Base-by-base conservation (phyloP, 1,140 invertebrate genomes). In the Drosophila mayri region DNA sequence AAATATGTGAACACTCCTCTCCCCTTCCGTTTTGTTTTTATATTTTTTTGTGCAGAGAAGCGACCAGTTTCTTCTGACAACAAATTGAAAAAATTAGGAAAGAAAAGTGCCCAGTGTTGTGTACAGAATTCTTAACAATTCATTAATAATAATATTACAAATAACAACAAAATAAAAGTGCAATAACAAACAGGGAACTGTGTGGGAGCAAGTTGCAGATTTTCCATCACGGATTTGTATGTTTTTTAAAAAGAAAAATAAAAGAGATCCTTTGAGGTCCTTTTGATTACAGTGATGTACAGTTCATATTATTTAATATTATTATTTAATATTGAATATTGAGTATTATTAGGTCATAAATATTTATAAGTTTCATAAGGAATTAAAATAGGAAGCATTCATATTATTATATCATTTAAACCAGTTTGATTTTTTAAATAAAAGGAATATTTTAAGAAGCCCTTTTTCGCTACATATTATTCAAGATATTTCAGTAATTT, bases 1-100 rank as follows among this genome's bases (percentile, higher is more conserved):
- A 54, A 37, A 54, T 37, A 54, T 54, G 50, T 54, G 50, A 54
- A 54, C 50, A 16, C 7, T 35, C 32, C 50, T 54, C 32, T 54
- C 50, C 35, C 52, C 52, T 55, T 14, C 52, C 11, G 52, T 55
- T 55, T 55, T 55, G 52, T 55, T 55, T 55, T 55, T 55, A 55
- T 55, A 55, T 55, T 55, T 55, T 55, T 55, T 55, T 55, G 52
- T 55, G 52, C 52, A 55, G 50, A 54, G 18, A 54, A 37, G 50
- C 50, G 32, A 35, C 18, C 20, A 35, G 32, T 22, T 54, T 54
- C 37, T 54, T 37, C 50, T 54, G 50, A 55, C 52, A 55, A 55
- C 52, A 55, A 55, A 47, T 47, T 20, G 16, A 25, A 38, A 22
- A 54, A 25, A 22, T 7, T 0, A 44, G 20, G 12, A 20, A 52